Evolutionary conservation across 2,797 vertebrate genomes (phyloP), one percentile per base, ranked within the genome.

Genomic region (Eulemur mongoz): DNA sequence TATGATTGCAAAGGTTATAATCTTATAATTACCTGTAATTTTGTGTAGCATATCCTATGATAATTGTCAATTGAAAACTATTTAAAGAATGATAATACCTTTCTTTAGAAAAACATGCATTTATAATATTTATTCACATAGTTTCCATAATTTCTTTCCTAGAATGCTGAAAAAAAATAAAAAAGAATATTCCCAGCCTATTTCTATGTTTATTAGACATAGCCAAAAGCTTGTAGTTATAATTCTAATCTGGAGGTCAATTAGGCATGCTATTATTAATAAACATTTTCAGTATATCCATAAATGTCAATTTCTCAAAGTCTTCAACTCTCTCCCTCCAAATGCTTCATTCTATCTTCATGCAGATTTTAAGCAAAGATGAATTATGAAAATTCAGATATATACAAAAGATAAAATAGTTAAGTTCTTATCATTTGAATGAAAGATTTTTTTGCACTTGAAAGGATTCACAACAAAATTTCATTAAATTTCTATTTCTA

Each of bases 401-500:
- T 50, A 69, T 78, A 61, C 14, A 76, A 61, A 43, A 43, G 3
- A 48, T 57, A 69, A 94, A 63, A 93, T 40, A 83, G 6, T 20
- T 4, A 43, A 61, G 12, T 80, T 30, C 12, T 35, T 80, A 7
- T 70, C 32, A 72, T 54, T 65, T 85, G 50, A 67, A 32, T 87
- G 50, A 93, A 73, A 63, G 15, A 23, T 12, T 22, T 69, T 27
- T 89, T 94, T 94, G 30, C 69, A 78, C 40, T 59, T 78, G 72
- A 93, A 96, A 73, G 14, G 8, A 72, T 54, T 90, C 61, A 81
- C 15, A 50, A 30, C 65, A 78, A 72, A 32, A 83, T 84, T 80
- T 78, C 35, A 45, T 80, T 92, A 69, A 93, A 84, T 91, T 11
- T 65, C n/a, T 83, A 50, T 57, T 83, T 91, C 40, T 87, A 95